Conservation (phyloP, 2,888 invertebrate genomes). For the Darwinula stevensoni region DNA sequence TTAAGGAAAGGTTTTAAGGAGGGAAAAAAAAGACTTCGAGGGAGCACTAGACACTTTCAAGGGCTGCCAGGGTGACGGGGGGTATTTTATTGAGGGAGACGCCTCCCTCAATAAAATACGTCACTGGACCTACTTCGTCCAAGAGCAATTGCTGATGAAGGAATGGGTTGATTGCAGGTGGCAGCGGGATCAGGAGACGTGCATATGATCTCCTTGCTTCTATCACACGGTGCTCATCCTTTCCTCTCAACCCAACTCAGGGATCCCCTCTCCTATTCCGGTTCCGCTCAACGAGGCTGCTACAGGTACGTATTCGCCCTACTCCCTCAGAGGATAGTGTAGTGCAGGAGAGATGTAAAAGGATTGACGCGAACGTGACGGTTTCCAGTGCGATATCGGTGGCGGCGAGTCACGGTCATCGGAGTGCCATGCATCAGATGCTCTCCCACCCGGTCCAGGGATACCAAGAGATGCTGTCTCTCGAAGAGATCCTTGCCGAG, state of each 20-base stretch:
- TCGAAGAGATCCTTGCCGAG: slow-evolving; percentile 70
- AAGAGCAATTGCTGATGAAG: too few species aligned
- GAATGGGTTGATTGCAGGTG: too few species aligned
- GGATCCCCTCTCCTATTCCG: slow-evolving; percentile 55
- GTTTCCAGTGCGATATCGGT: slow-evolving; percentile 47
- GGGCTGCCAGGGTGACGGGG: too few species aligned
- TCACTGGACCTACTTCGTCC: too few species aligned
- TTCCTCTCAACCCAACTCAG: slow-evolving; percentile 55
- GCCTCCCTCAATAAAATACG: too few species aligned
- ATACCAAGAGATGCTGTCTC: slow-evolving; percentile 40
- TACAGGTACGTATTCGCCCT: slow-evolving; percentile 24
- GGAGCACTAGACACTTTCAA: too few species aligned
- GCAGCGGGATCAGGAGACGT: slow-evolving; percentile 50
- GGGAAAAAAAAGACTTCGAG: too few species aligned
- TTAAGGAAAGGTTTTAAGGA: too few species aligned
- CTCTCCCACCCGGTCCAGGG: slow-evolving; percentile 35
- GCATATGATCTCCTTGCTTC: slow-evolving; percentile 43
- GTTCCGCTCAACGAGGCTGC: slow-evolving; percentile 55
- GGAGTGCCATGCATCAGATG: slow-evolving; percentile 41
- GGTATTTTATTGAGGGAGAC: too few species aligned
- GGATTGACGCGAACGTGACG: too few species aligned
- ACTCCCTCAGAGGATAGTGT: neutral
- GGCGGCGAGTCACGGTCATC: slow-evolving; percentile 60
- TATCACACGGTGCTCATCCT: slow-evolving; percentile 60
- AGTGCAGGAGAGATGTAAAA: too few species aligned